Base-by-base conservation (phyloP, 2,797 vertebrate genomes). In the Neosilurus hyrtlii region DNA sequence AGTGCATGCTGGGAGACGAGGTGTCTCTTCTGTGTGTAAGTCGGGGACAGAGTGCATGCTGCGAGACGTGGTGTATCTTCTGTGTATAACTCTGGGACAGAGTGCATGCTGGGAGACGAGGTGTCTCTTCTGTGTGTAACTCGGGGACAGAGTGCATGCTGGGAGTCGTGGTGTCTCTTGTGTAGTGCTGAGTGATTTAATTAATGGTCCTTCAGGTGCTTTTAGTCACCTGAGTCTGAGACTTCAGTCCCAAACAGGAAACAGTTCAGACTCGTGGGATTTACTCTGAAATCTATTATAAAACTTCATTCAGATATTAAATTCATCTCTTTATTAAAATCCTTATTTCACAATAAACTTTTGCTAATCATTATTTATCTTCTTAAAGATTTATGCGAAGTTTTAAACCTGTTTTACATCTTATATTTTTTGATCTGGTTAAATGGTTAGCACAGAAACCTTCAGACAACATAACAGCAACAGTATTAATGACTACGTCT, bases 111-210 rank as follows among this genome's bases (percentile, higher is more conserved):
- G n/a, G n/a, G n/a, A n/a, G n/a, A n/a, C n/a, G n/a, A n/a, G n/a
- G n/a, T n/a, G n/a, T n/a, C n/a, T n/a, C n/a, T n/a, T n/a, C n/a
- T n/a, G n/a, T n/a, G n/a, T n/a, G n/a, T n/a, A n/a, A n/a, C n/a
- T n/a, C 3, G 9, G 70, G 2, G 26, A 22, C 54, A 75, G 54
- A 35, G 1, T 24, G 56, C 65, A 37, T 74, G 72, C 70, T 79
- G 73, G 72, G 77, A 86, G 81, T 75, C 65, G 74, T 79, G 54
- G 57, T 83, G 22, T 37, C 18, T 67, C 52, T 70, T 51, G 14
- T 2, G 68, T 2, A 26, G 22, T 35, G 18, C 10, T 74, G 80
- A 82, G 15, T 18, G 61, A 67, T 68, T 81, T 86, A 86, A 88
- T 88, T 66, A 85, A 76, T 70, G 24, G 49, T 61, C 87, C 81